These are phyloP conservation scores for Cryptotermes secundus DNA, from an alignment of 1,140 invertebrate species.

Conservation along the genomic window DNA sequence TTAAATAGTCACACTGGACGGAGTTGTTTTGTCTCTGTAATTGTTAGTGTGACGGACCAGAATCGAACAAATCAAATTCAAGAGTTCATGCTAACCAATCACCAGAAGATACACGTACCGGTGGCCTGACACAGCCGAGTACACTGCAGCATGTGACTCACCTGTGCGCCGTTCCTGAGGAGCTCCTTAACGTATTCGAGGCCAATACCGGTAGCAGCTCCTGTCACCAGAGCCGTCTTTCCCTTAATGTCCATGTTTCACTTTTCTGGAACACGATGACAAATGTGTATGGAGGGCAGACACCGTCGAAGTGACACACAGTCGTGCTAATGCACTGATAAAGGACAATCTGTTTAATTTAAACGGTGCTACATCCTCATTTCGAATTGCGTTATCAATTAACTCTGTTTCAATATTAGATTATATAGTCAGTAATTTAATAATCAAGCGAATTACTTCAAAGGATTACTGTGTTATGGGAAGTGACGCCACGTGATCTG, in stretches of 20 bases:
- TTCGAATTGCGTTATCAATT: not conserved
- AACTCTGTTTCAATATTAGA: too few relatives aligned
- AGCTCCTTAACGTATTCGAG: constrained; percentile 49
- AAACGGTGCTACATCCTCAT: not conserved
- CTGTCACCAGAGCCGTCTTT: constrained; percentile 54
- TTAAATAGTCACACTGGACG: too few relatives aligned
- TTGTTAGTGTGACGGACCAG: too few relatives aligned
- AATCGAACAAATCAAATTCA: too few relatives aligned
- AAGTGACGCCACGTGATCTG: too few relatives aligned
- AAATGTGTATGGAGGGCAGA: not conserved
- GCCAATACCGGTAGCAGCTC: constrained; percentile 56
- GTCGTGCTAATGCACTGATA: not conserved
- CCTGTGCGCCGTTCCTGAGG: constrained; percentile 50
- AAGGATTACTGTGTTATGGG: too few relatives aligned
- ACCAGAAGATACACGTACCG: too few relatives aligned
- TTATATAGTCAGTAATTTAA: too few relatives aligned
- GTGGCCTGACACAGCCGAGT: not conserved
- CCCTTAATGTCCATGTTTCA: constrained; percentile 33
- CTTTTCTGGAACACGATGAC: not conserved
- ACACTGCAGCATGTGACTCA: constrained; percentile 39
- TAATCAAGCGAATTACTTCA: too few relatives aligned
- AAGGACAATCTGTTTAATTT: not conserved
- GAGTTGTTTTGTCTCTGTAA: too few relatives aligned
- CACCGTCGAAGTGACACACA: not conserved
- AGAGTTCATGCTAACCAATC: too few relatives aligned